These are phyloP conservation scores for Eudyptes chrysolophus DNA, from an alignment of 2,113 vertebrate species.

Conservation along the genomic window DNA sequence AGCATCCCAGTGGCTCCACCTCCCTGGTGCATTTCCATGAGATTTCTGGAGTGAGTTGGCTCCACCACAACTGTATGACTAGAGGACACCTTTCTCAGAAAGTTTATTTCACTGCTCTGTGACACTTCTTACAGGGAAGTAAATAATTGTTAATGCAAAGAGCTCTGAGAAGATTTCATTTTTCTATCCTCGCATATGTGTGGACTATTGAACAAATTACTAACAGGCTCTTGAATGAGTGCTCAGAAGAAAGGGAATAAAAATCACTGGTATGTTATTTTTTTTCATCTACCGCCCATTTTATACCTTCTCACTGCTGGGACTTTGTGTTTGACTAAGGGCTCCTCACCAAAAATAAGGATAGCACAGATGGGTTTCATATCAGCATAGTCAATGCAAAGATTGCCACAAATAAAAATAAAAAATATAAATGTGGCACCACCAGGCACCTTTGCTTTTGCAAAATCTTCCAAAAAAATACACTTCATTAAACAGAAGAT, in stretches of 20 bases:
- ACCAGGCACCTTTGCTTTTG: background rate
- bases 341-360: background rate
- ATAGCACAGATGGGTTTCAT: background rate
- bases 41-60: background rate
- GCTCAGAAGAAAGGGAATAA: background rate
- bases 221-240: background rate
- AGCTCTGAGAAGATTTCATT: background rate
- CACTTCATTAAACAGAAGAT: background rate
- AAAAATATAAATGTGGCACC: background rate
- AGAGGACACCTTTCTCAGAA: background rate
- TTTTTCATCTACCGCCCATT: background rate
- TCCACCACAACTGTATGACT: background rate
- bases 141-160: background rate
- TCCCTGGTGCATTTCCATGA: background rate
- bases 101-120: background rate
- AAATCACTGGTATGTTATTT: background rate
- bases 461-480: background rate
- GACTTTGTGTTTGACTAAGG: background rate
- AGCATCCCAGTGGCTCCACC: background rate
- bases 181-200: accelerated
- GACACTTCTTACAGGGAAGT: background rate
- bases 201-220: background rate
- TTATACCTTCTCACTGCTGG: background rate
- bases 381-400: background rate
- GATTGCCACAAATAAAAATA: background rate